Percentiles rank a stretch among this genome's conserved stretches.
These are phyloP conservation scores for Drymodes brunneopygia DNA, from an alignment of 2,113 vertebrate species.

Conservation along the genomic window DNA sequence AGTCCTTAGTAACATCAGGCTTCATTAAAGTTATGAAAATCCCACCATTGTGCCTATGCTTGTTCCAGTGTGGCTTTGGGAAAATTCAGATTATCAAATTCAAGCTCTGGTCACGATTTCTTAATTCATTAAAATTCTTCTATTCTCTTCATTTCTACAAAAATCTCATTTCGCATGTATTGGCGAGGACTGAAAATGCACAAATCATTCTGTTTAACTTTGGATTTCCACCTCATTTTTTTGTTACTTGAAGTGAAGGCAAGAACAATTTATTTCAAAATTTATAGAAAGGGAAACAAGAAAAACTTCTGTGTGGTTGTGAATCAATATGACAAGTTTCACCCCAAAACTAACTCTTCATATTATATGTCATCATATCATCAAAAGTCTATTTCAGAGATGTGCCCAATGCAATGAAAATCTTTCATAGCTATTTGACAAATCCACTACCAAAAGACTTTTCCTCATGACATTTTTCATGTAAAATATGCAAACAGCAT, in stretches of 20 bases:
- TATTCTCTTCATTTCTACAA: background rate
- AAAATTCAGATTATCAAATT: background rate
- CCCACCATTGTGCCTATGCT: accelerated
- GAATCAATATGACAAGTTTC: background rate
- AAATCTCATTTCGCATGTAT: background rate
- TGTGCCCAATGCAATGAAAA: background rate
- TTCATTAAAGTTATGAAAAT: background rate
- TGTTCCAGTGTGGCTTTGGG: background rate
- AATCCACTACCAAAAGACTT: background rate
- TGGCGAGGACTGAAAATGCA: background rate
- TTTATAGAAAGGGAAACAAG: background rate
- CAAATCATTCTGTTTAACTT: background rate
- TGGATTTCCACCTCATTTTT: background rate
- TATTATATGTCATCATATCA: background rate
- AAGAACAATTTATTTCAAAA: background rate
- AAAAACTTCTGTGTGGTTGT: background rate
- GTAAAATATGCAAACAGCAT: background rate
- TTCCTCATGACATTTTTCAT: background rate
- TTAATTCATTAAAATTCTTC: background rate
- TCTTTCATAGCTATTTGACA: background rate
- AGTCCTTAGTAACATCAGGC: background rate
- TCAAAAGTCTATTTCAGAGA: background rate
- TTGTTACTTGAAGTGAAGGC: background rate
- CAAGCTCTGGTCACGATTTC: background rate
- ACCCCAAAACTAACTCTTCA: background rate